Evolutionary conservation across 2,888 invertebrate species (phyloP), one percentile per base, ranked within the genome.

Genomic region (Dolichopus griseipennis): DNA sequence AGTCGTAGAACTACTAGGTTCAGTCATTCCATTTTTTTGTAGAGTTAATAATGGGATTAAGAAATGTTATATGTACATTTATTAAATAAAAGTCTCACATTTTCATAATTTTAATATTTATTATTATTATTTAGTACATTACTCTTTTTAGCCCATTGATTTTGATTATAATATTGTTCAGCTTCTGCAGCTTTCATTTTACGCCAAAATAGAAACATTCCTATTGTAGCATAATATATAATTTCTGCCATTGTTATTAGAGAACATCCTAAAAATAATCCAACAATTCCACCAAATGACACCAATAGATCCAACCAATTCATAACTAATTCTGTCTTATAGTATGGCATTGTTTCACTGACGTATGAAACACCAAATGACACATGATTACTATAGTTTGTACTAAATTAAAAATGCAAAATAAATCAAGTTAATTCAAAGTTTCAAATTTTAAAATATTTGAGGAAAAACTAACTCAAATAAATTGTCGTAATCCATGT

Each of bases 261-360:
- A 9, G 84, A 84, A 61, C 82, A 83, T 61, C 84, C 83, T 37
- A 84, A 73, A 75, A 84, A 84, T 41, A 84, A 78, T 1, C 84
- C 83, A 43, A 83, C 83, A 69, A 84, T 83, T 65, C 84, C 83
- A 21, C 83, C 84, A 73, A 84, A 83, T 37, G 83, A 80, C 41
- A 83, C 84, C 77, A 62, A 22, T 69, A 66, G 73, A 75, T 62
- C 62, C 18, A 22, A 22, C 62, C 62, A 62, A 62, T 9, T 62
- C 21, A 22, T 21, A 21, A 62, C 62, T 12, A 62, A 18, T 62
- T 62, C 22, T 8, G 62, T 62, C 22, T 62, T 62, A 62, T 62
- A 62, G 9, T 62, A 22, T 62, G 22, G 20, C 21, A 62, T 22
- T 22, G 62, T 22, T 62, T 22, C 22, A 12, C 62, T 62, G 10